These are phyloP conservation scores for Druon quercuslanigerum DNA, from an alignment of 1,140 invertebrate genomes.

Conservation along the genomic window DNA sequence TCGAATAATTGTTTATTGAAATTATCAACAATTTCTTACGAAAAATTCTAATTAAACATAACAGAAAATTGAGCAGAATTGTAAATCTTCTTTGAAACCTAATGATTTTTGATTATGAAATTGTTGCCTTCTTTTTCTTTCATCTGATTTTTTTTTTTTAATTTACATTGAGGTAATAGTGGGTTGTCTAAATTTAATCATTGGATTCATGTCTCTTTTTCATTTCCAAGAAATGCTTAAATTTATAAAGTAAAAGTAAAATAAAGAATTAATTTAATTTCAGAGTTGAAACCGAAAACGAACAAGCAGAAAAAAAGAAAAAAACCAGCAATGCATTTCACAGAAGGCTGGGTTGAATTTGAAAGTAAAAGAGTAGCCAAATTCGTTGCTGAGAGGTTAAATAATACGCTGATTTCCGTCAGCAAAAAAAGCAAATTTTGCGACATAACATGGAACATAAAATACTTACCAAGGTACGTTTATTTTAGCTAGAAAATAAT, in stretches of 20 bases:
- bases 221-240: neutral
- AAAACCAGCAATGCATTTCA: conserved; percentile 81
- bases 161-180: too few relatives aligned
- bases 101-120: too few relatives aligned
- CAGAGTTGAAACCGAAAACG: conserved; percentile 60
- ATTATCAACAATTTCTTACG: too few relatives aligned
- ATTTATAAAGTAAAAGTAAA: conserved; percentile 19
- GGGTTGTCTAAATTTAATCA: neutral
- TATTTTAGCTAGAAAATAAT: conserved; percentile 7
- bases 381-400: conserved; percentile 86
- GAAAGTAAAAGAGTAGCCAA: conserved; percentile 92
- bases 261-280: conserved; percentile 22
- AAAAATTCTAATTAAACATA: too few relatives aligned
- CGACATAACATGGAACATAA: conserved; percentile 96
- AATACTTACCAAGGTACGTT: conserved; percentile 88
- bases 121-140: neutral
- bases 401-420: conserved; percentile 91
- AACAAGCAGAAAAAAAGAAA: conserved; percentile 79
- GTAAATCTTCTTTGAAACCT: too few relatives aligned
- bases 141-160: neutral
- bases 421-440: conserved; percentile 91
- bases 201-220: conserved; percentile 19
- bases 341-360: conserved; percentile 98
- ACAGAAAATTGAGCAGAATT: too few relatives aligned
- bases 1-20: too few relatives aligned